Evolutionary conservation across 1,140 invertebrate genomes (phyloP).

Genomic region (Drosophila pruinosa): DNA sequence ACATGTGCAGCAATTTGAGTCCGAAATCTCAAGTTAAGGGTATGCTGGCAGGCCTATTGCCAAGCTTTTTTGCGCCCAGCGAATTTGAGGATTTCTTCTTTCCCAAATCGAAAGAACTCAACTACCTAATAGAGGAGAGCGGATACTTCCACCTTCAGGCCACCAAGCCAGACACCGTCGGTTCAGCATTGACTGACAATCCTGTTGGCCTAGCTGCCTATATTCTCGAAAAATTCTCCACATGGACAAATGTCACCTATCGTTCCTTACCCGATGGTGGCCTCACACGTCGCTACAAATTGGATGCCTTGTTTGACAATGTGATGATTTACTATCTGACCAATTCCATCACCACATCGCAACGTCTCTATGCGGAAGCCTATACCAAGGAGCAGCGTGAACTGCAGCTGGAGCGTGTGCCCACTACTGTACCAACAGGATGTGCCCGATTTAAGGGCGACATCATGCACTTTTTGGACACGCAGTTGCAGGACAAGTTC

Average conservation of each 20-base stretch:
- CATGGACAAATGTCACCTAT: constrained; percentile 88
- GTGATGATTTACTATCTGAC: constrained; percentile 94
- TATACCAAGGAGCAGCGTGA: constrained; percentile 81
- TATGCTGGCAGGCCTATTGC: constrained; percentile 83
- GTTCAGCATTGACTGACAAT: constrained; percentile 86
- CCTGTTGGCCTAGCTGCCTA: constrained; percentile 91
- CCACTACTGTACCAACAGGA: constrained; percentile 86
- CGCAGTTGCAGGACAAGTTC: constrained; percentile 85
- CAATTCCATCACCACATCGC: constrained; percentile 89
- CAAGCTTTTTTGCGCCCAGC: constrained; percentile 85
- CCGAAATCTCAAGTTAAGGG: constrained; percentile 56
- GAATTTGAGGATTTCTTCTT: constrained; percentile 86
- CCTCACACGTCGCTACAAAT: constrained; percentile 85
- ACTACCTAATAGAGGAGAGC: constrained; percentile 86
- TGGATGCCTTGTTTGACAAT: constrained; percentile 93
- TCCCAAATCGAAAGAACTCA: constrained; percentile 85
- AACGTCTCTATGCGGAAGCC: constrained; percentile 89
- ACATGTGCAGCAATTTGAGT: constrained; percentile 84
- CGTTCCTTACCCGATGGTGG: constrained; percentile 88
- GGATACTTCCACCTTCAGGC: constrained; percentile 94
- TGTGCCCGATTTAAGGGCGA: constrained; percentile 88
- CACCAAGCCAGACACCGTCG: constrained; percentile 95
- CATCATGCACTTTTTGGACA: constrained; percentile 84
- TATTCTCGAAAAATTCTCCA: constrained; percentile 93
- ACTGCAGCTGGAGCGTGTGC: constrained; percentile 85